Percentiles rank a stretch among this genome's conserved stretches.
Evolutionary conservation across 2,797 vertebrate species (phyloP).

Genomic region (Petrocephalus schoutedeni): DNA sequence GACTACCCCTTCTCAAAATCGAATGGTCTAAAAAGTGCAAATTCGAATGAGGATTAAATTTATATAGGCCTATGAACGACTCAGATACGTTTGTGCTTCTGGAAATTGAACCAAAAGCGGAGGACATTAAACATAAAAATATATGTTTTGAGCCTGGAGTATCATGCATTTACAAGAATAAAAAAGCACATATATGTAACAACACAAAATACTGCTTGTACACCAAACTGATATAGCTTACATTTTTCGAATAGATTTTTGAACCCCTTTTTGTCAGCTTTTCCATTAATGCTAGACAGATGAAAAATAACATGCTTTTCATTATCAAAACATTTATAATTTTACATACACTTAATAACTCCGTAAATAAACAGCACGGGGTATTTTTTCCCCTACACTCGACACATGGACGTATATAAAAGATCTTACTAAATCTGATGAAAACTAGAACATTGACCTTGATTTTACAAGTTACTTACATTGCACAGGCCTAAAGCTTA

Average conservation of each 20-base stretch:
- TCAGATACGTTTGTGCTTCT: conserved; percentile 35
- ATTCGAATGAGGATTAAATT: conserved; percentile 46
- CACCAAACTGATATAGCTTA: conserved; percentile 52
- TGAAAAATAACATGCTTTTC: conserved; percentile 76
- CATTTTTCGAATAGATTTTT: conserved; percentile 36
- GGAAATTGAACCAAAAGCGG: conserved; percentile 50
- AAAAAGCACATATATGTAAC: conserved; percentile 58
- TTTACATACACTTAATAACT: conserved; percentile 69
- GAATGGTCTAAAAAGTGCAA: conserved; percentile 48
- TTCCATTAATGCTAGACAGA: conserved; percentile 53
- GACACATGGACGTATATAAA: conserved; percentile 65
- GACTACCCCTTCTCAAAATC: conserved; percentile 14
- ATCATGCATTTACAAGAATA: conserved; percentile 62
- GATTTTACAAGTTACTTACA: conserved; percentile 75
- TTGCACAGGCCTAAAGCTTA: conserved; percentile 77
- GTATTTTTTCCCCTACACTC: conserved; percentile 75
- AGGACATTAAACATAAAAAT: conserved; percentile 40
- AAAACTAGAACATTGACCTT: conserved; percentile 77
- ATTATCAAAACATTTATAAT: conserved; percentile 79
- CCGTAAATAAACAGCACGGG: conserved; percentile 87
- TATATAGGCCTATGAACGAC: conserved; percentile 32
- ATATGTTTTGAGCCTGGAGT: conserved; percentile 44
- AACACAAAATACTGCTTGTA: conserved; percentile 52
- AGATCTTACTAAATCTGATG: conserved; percentile 61
- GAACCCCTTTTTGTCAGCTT: conserved; percentile 55